phyloP scores from a whole-genome alignment of 2,797 vertebrate species.

The Liparis tanakae region DNA sequence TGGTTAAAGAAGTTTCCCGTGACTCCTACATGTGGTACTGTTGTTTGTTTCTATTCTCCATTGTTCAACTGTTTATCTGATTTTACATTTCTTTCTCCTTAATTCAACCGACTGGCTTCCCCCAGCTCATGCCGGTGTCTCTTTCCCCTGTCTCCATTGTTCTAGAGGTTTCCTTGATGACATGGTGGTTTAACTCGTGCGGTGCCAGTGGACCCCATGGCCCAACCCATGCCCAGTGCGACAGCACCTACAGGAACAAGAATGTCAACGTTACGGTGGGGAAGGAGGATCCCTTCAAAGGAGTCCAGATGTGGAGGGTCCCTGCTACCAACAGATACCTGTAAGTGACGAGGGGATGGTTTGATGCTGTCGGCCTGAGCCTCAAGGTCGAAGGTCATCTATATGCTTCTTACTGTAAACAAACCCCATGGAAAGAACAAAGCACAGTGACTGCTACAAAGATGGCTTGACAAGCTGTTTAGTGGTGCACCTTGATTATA shows the following conservation, averaged over 20 bases:
- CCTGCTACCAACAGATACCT: conserved; percentile 87
- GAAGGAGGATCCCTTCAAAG: conserved; percentile 83
- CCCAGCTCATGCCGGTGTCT: background rate
- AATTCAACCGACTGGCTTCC: background rate
- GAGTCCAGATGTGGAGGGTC: conserved; percentile 90
- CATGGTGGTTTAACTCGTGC: conserved; percentile 89
- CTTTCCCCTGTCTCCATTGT: conserved; percentile 15
- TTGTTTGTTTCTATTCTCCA: background rate
- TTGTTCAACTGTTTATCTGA: conserved; percentile 4
- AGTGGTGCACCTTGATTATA: background rate
- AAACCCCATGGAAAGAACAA: background rate
- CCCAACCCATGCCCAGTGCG: conserved; percentile 92
- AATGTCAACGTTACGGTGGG: conserved; percentile 86
- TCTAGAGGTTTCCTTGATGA: conserved; percentile 81
- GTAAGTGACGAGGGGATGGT: conserved; percentile 71
- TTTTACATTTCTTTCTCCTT: background rate
- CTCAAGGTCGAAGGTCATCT: background rate
- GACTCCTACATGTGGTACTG: background rate
- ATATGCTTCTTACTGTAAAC: conserved; percentile 4
- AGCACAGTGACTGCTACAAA: background rate
- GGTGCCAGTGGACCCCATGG: conserved; percentile 88
- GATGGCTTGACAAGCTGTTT: background rate
- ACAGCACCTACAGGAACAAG: conserved; percentile 87
- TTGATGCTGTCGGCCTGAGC: background rate
- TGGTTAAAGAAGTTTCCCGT: conserved; percentile 7